Evolutionary conservation across 1,140 invertebrate species (phyloP).

Genomic region (Drosophila navojoa): DNA sequence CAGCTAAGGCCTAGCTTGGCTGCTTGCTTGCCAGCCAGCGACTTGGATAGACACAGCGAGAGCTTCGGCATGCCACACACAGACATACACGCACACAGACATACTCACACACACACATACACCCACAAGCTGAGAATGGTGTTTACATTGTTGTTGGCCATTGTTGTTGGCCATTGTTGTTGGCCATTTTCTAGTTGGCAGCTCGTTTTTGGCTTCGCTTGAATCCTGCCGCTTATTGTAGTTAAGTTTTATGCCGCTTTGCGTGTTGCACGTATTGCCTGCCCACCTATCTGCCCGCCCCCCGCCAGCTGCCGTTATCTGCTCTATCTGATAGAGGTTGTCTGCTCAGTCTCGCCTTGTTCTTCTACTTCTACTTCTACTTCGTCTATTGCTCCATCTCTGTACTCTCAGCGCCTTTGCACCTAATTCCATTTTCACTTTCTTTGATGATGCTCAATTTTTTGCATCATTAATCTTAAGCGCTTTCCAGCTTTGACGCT

Average conservation of each 20-base stretch:
- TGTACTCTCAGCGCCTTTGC: constrained; percentile 44
- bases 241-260: constrained; percentile 77
- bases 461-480: constrained; percentile 80
- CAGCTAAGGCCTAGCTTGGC: constrained; percentile 65
- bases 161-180: background rate
- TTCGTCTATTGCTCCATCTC: background rate
- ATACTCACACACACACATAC: background rate
- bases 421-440: constrained; percentile 81
- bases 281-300: background rate
- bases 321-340: background rate
- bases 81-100: constrained; percentile 23
- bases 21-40: constrained; percentile 49
- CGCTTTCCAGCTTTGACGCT: constrained; percentile 74
- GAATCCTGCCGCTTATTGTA: constrained; percentile 58
- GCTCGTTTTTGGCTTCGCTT: constrained; percentile 59
- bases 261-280: constrained; percentile 62
- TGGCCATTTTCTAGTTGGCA: constrained; percentile 42
- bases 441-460: constrained; percentile 80
- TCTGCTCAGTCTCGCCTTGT: background rate
- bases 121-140: constrained; percentile 3
- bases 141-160: constrained; percentile 10
- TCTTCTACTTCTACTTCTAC: background rate
- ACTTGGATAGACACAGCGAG: constrained; percentile 37
- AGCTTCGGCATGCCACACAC: constrained; percentile 19
- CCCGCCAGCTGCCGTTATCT: background rate